Conservation (phyloP, 37 sponge, comb jelly and placozoan species). For the Theonella swinhoei region DNA sequence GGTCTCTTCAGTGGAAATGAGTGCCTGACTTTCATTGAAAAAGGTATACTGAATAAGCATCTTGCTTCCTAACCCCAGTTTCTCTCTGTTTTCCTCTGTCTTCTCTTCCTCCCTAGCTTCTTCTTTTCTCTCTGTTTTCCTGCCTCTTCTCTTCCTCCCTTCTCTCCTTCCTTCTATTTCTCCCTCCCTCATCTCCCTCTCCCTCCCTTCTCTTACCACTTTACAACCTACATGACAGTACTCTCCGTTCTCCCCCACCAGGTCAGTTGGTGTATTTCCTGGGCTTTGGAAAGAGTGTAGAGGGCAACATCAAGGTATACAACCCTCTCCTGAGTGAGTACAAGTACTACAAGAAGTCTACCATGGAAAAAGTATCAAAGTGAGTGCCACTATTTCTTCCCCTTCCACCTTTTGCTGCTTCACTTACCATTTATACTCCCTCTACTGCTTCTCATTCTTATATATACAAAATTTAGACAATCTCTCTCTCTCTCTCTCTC, state of each 20-base stretch:
- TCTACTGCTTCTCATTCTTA: too few species aligned
- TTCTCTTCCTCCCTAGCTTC: too few species aligned
- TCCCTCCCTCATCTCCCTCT: neutral
- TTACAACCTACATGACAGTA: neutral
- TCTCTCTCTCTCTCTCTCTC: too few species aligned
- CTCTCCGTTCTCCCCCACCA: neutral
- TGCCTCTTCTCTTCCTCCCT: too few species aligned
- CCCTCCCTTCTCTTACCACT: neutral
- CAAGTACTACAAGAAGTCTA: neutral
- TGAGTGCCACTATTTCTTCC: too few species aligned
- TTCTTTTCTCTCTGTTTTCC: too few species aligned
- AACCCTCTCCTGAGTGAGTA: neutral
- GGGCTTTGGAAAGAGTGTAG: conserved; percentile 1
- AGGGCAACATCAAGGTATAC: neutral
- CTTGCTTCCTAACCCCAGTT: too few species aligned
- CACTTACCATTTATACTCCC: too few species aligned
- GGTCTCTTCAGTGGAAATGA: conserved; percentile 16
- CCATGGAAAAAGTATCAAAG: neutral
- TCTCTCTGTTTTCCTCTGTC: too few species aligned
- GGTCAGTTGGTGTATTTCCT: conserved; percentile 29
- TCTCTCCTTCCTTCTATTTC: neutral
- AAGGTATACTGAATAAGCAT: neutral
- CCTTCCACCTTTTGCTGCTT: too few species aligned
- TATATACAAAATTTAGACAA: too few species aligned
- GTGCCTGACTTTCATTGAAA: conserved; percentile 4